Conservation (phyloP, 2,113 vertebrate genomes). For the Pseudorhombus dupliciocellatus region DNA sequence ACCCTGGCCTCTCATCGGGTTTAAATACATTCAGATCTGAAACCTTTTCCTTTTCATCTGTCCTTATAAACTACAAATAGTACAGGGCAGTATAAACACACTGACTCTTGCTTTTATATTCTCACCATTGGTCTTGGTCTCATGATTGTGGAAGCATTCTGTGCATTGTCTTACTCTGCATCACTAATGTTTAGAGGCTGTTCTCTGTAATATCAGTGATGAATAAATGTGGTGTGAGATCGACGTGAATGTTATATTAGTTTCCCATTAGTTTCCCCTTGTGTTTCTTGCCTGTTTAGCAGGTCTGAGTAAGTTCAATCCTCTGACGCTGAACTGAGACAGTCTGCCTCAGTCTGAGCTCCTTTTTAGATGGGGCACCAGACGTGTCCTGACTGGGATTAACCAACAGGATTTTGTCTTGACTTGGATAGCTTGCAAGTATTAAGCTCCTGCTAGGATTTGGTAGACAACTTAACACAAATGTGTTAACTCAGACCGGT, state of each 20-base stretch:
- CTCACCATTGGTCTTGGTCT: neutral
- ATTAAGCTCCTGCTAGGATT: conserved; percentile 19
- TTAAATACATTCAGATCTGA: no score
- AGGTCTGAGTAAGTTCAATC: conserved; percentile 48
- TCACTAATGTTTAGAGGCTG: neutral
- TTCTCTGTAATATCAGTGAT: no score
- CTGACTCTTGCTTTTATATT: neutral
- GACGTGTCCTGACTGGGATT: conserved; percentile 16
- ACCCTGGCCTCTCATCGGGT: neutral
- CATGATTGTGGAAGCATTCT: neutral
- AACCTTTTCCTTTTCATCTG: neutral
- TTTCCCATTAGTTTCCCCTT: neutral
- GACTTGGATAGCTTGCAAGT: neutral
- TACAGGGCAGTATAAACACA: no score
- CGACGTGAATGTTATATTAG: neutral
- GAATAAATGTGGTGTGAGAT: no score
- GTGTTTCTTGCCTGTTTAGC: conserved; percentile 26
- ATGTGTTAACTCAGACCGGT: neutral
- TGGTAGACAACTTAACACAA: neutral
- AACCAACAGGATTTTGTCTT: conserved; percentile 36
- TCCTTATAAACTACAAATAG: neutral
- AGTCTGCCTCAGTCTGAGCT: conserved; percentile 30
- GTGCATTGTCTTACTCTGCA: neutral
- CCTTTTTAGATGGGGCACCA: conserved; percentile 32
- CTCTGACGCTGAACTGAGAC: conserved; percentile 43